A percentile compares a stretch with the other conserved stretches of the same genome.
phyloP scores from a whole-genome alignment of 2,797 vertebrate species.

The Hypotaenidia philippensis region DNA sequence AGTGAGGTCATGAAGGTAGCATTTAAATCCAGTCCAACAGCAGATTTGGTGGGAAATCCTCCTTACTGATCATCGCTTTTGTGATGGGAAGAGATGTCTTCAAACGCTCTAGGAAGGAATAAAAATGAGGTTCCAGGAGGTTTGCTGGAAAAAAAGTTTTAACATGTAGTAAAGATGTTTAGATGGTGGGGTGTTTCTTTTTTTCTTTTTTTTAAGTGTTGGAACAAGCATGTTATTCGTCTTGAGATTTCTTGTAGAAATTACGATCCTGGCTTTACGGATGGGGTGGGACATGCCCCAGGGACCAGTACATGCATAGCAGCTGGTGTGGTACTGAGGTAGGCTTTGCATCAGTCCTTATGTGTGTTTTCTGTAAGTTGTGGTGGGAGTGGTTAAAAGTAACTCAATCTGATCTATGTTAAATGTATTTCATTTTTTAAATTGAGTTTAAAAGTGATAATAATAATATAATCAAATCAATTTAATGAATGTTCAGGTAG shows the following conservation, averaged over 20 bases:
- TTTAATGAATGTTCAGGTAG: neutral
- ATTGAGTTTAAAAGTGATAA: neutral
- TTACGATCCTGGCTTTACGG: neutral
- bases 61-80: neutral
- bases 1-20: too few species aligned
- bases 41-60: neutral
- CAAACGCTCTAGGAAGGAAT: neutral
- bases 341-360: neutral
- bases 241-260: neutral
- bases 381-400: neutral
- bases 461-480: neutral
- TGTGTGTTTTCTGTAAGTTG: neutral
- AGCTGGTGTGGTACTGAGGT: neutral
- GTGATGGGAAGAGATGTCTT: neutral
- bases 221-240: too few species aligned
- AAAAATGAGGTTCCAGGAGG: neutral
- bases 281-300: neutral
- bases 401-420: neutral
- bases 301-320: fast-evolving
- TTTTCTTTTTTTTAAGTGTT: neutral
- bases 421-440: neutral
- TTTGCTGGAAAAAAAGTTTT: neutral
- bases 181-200: neutral
- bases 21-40: neutral
- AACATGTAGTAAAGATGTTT: neutral